Evolutionary conservation across 2,888 invertebrate genomes (phyloP).

Genomic region (Heliconius charithonia): DNA sequence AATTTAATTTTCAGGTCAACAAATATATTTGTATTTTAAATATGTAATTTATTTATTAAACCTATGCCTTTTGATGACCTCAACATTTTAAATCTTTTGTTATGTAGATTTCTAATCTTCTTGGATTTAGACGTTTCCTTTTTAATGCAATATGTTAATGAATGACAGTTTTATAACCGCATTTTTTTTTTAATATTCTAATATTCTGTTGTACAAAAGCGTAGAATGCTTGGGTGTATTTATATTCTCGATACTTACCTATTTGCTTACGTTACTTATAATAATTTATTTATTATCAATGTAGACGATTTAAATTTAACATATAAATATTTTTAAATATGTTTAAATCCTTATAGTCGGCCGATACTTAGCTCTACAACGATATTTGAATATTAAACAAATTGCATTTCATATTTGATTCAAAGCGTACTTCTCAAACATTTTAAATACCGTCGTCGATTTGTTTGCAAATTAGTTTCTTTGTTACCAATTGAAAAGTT

Average conservation of each 20-base stretch:
- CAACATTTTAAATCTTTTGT: conserved; percentile 24
- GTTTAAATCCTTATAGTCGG: conserved; percentile 16
- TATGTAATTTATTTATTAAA: conserved; percentile 20
- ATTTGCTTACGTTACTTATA: neutral
- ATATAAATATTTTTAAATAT: conserved; percentile 8
- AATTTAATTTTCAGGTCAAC: neutral
- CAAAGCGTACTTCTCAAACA: conserved; percentile 20
- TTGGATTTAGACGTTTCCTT: conserved; percentile 24
- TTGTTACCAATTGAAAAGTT: conserved; percentile 18
- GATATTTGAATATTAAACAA: conserved; percentile 34
- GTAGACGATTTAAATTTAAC: neutral
- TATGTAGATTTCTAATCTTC: conserved; percentile 15
- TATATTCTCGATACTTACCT: neutral
- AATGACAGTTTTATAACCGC: conserved; percentile 1
- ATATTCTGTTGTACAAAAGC: neutral
- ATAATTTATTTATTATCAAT: too few relatives aligned
- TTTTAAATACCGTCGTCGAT: conserved; percentile 28
- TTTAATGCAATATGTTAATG: conserved; percentile 22
- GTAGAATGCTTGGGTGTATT: too few relatives aligned
- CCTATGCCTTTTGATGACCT: conserved; percentile 24
- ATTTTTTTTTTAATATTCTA: neutral
- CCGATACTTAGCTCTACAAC: conserved; percentile 24
- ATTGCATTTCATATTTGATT: conserved; percentile 36
- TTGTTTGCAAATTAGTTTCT: conserved; percentile 28
- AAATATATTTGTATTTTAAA: conserved; percentile 12